Conservation (phyloP, 1,140 invertebrate species). For the Acromyrmex heyeri region DNA sequence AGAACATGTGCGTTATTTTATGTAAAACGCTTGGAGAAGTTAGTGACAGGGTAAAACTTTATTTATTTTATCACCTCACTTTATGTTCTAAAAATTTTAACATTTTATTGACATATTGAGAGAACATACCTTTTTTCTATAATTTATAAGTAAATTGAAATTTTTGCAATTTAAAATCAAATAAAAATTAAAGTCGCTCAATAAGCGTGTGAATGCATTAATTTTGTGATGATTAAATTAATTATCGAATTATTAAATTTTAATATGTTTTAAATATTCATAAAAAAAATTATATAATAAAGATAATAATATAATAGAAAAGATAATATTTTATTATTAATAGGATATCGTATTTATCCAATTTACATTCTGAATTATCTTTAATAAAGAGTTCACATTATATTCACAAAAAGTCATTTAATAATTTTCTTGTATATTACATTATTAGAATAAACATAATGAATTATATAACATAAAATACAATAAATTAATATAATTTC, state of each 20-base stretch:
- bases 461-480: neutral
- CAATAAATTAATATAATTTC: neutral
- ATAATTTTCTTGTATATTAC: neutral
- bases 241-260: neutral
- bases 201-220: neutral
- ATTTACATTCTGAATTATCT: neutral
- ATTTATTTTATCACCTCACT: neutral
- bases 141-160: neutral
- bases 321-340: no score
- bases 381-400: neutral
- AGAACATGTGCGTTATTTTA: neutral
- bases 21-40: neutral
- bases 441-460: neutral
- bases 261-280: neutral
- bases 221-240: slow-evolving; percentile 6
- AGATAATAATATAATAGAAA: neutral
- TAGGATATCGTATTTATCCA: neutral
- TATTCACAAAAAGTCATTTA: neutral
- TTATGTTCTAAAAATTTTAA: neutral
- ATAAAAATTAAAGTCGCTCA: neutral
- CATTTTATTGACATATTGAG: neutral
- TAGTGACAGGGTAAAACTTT: neutral
- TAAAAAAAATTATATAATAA: neutral
- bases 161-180: neutral
- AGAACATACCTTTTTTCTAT: neutral